phyloP scores from a whole-genome alignment of 2,888 invertebrate genomes.

The Tinea pellionella region DNA sequence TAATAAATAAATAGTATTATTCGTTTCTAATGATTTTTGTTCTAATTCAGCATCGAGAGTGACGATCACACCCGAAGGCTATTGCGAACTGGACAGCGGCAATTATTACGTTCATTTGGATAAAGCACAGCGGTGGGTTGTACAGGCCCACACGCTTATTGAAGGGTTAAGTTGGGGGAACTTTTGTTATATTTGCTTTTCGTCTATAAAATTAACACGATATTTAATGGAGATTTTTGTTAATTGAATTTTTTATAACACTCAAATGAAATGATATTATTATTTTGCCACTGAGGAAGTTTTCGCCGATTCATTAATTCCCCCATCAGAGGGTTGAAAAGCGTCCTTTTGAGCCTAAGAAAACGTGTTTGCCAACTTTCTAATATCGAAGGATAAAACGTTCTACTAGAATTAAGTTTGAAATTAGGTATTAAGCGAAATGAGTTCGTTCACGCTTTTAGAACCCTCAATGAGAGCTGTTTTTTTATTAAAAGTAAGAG shows the following conservation, averaged over 20 bases:
- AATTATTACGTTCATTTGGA: conserved; percentile 68
- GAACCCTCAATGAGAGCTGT: background rate
- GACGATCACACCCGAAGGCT: conserved; percentile 24
- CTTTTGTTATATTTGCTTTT: conserved; percentile 45
- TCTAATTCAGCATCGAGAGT: conserved; percentile 2
- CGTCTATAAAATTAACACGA: conserved; percentile 41
- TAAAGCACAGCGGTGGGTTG: conserved; percentile 48
- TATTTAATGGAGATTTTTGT: conserved; percentile 27
- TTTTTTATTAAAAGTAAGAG: background rate
- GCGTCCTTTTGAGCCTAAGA: conserved; percentile 26
- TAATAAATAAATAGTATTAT: too few species aligned
- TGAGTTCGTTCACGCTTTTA: background rate
- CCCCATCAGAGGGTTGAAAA: conserved; percentile 19
- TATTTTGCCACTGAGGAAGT: conserved; percentile 23
- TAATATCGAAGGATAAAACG: conserved; percentile 63
- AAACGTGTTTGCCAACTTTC: conserved; percentile 36
- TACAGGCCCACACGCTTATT: conserved; percentile 33
- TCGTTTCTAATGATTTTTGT: conserved; percentile 3
- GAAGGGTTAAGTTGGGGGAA: conserved; percentile 44
- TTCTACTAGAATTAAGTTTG: conserved; percentile 53
- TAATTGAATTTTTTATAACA: background rate
- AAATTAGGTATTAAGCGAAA: conserved; percentile 25
- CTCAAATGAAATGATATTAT: background rate
- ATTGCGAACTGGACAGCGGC: conserved; percentile 36
- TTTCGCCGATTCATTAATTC: conserved; percentile 48